Evolutionary conservation across 2,113 vertebrate species (phyloP).

Genomic region (Ceyx cyanopectus): DNA sequence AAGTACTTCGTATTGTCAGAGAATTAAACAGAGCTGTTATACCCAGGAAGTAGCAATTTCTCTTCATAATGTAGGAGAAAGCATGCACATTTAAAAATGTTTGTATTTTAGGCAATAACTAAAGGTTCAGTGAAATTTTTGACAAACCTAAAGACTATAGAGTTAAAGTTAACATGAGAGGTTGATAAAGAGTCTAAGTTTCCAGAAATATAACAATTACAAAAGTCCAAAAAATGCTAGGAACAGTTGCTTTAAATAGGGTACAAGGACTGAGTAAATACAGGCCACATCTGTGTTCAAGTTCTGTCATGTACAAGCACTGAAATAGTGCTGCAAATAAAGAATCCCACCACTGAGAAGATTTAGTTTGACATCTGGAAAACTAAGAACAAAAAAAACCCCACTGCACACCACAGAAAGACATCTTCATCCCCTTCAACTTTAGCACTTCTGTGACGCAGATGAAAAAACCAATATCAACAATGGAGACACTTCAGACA

Average conservation of each 20-base stretch:
- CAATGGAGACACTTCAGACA: neutral
- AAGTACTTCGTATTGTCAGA: neutral
- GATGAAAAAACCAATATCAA: neutral
- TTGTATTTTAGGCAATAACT: neutral
- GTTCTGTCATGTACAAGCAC: neutral
- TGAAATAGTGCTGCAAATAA: neutral
- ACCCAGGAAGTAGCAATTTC: neutral
- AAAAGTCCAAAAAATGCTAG: neutral
- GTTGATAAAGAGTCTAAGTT: neutral
- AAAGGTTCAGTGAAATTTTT: neutral
- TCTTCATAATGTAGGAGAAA: neutral
- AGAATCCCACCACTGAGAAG: neutral
- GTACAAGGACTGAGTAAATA: neutral
- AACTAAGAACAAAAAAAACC: neutral
- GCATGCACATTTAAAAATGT: accelerated
- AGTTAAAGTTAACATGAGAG: neutral
- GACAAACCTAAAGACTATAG: neutral
- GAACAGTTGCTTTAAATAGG: neutral
- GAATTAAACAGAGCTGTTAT: neutral
- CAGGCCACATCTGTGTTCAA: neutral
- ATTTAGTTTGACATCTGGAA: neutral
- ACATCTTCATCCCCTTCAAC: neutral
- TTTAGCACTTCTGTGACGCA: neutral
- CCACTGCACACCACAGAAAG: neutral
- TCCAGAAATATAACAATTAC: neutral